phyloP scores from a whole-genome alignment of 2,888 invertebrate genomes.

The Drosophila rellima region DNA sequence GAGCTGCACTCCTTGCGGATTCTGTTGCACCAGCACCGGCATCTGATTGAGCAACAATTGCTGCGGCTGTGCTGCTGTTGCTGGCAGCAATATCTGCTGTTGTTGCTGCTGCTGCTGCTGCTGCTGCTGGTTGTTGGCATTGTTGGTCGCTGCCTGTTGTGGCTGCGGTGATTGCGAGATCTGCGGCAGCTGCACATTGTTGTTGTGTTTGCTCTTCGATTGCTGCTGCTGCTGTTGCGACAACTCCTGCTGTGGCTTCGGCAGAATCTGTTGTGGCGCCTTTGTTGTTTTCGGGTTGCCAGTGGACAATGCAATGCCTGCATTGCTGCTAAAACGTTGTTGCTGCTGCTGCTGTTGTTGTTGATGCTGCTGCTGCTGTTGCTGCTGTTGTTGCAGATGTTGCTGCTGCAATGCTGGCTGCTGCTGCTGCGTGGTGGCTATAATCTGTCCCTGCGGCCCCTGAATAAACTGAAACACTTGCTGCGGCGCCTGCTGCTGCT shows the following conservation, averaged over 20 bases:
- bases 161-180: conserved; percentile 84
- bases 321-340: conserved; percentile 74
- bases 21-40: conserved; percentile 89
- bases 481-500: conserved; percentile 73
- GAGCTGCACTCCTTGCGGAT: conserved; percentile 90
- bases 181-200: conserved; percentile 75
- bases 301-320: conserved; percentile 63
- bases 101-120: conserved; percentile 65
- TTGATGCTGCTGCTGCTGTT: conserved; percentile 56
- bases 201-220: conserved; percentile 50
- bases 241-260: conserved; percentile 86
- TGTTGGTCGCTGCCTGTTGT: conserved; percentile 67
- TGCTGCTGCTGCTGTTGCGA: conserved; percentile 58
- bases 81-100: conserved; percentile 84
- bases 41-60: conserved; percentile 85
- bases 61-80: conserved; percentile 80
- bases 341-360: conserved; percentile 66
- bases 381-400: conserved; percentile 49
- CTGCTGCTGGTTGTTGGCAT: conserved; percentile 58
- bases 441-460: conserved; percentile 83
- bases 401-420: conserved; percentile 58
- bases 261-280: conserved; percentile 88
- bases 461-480: conserved; percentile 84
- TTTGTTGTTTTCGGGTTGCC: conserved; percentile 77
- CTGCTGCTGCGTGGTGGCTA: conserved; percentile 76